Conservation (phyloP, 2,888 invertebrate species). For the Perdita meconis region DNA sequence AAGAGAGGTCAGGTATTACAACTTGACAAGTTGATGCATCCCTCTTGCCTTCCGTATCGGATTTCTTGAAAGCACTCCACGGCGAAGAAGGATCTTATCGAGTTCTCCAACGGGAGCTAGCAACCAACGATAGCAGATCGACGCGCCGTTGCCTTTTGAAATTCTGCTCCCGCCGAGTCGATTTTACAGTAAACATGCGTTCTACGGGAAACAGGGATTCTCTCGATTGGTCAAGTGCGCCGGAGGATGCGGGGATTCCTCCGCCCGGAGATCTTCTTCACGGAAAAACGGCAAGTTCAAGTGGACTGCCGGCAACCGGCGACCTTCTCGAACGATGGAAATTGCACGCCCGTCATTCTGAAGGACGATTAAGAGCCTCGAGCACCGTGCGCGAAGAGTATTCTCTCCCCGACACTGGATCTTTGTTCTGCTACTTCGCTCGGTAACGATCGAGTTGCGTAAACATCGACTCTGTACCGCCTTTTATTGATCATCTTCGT, state of each 20-base stretch:
- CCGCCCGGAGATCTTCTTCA: constrained; percentile 18
- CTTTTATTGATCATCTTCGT: too few species aligned
- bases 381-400: constrained; percentile 1
- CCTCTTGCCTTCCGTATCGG: constrained; percentile 66
- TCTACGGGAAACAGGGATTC: constrained; percentile 58
- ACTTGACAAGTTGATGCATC: constrained; percentile 71
- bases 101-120: constrained; percentile 33
- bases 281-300: constrained; percentile 3
- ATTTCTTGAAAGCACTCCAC: constrained; percentile 65
- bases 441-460: constrained; percentile 5
- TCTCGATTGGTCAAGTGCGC: constrained; percentile 52
- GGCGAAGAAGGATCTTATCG: constrained; percentile 52
- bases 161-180: constrained; percentile 59
- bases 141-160: constrained; percentile 60
- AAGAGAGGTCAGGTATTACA: constrained; percentile 57
- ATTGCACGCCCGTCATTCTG: constrained; percentile 46
- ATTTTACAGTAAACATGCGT: constrained; percentile 56
- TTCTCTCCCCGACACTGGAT: background rate
- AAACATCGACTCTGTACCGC: too few species aligned
- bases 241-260: constrained; percentile 27
- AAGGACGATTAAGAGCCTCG: constrained; percentile 34
- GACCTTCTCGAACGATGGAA: constrained; percentile 37
- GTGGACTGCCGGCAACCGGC: background rate
- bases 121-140: constrained; percentile 55
- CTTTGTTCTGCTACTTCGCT: constrained; percentile 2